phyloP scores from a whole-genome alignment of 2,888 invertebrate genomes.

The Microplitis manilae region DNA sequence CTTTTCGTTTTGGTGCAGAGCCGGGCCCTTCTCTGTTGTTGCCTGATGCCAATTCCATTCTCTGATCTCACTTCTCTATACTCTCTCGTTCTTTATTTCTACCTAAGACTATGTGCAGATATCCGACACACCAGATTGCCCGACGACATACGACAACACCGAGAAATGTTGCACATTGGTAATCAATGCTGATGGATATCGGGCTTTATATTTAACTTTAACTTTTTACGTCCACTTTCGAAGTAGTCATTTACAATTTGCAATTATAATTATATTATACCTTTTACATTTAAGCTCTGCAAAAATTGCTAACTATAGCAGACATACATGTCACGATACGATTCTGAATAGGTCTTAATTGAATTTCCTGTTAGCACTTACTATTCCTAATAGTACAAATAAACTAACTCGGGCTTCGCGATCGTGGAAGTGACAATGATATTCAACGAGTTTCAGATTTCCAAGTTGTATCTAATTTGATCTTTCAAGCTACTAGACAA shows the following conservation, averaged over 20 bases:
- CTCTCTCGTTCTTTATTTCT: neutral
- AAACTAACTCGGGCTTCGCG: neutral
- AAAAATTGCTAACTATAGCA: neutral
- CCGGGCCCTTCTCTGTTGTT: constrained; percentile 35
- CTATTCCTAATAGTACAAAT: neutral
- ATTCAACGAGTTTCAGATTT: constrained; percentile 1
- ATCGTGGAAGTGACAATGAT: neutral
- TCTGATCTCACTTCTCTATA: neutral
- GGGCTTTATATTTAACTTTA: neutral
- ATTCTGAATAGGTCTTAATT: neutral
- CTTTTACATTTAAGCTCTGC: neutral
- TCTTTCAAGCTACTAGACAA: neutral
- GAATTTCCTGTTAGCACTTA: neutral
- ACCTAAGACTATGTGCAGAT: neutral
- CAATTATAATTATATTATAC: neutral
- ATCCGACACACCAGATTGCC: constrained; percentile 7
- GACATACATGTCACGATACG: neutral
- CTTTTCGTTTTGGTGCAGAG: constrained; percentile 58
- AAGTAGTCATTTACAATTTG: neutral
- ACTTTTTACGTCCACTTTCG: neutral
- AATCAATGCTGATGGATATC: constrained; percentile 15
- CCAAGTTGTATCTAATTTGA: neutral
- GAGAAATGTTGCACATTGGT: constrained; percentile 12
- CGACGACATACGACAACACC: constrained; percentile 13
- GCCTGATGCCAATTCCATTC: constrained; percentile 54